Conservation (phyloP, 1,140 invertebrate species). For the Antheraea pernyi region DNA sequence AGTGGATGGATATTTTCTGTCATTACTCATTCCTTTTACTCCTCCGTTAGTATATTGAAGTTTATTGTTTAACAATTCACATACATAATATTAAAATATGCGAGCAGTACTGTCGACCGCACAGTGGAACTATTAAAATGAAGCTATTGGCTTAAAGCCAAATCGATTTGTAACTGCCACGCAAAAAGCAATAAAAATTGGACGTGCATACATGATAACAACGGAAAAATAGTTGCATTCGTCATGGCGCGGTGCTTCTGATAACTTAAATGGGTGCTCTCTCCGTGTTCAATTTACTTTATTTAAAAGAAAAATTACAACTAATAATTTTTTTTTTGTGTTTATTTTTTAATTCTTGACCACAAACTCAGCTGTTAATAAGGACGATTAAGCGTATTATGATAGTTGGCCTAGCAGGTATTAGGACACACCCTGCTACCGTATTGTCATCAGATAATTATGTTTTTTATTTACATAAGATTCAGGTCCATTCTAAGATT, state of each 20-base stretch:
- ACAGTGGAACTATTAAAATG: slow-evolving; percentile 69
- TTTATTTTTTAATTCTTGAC: no score
- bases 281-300: background rate
- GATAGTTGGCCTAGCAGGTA: no score
- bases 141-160: slow-evolving; percentile 68
- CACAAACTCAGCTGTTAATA: no score
- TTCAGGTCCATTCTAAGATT: no score
- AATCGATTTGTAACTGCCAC: slow-evolving; percentile 73
- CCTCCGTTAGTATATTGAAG: background rate
- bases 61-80: slow-evolving; percentile 21
- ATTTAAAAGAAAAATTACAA: background rate
- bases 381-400: no score
- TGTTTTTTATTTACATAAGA: no score
- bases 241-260: slow-evolving; percentile 36
- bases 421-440: no score
- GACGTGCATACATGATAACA: slow-evolving; percentile 66
- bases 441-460: no score
- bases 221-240: slow-evolving; percentile 63
- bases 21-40: no score
- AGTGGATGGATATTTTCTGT: no score
- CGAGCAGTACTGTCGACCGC: slow-evolving; percentile 44
- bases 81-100: slow-evolving; percentile 42
- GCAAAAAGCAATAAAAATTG: slow-evolving; percentile 73
- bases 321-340: no score
- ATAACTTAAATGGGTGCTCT: background rate